phyloP scores from a whole-genome alignment of 2,888 invertebrate genomes.

The Morpho deidamia region DNA sequence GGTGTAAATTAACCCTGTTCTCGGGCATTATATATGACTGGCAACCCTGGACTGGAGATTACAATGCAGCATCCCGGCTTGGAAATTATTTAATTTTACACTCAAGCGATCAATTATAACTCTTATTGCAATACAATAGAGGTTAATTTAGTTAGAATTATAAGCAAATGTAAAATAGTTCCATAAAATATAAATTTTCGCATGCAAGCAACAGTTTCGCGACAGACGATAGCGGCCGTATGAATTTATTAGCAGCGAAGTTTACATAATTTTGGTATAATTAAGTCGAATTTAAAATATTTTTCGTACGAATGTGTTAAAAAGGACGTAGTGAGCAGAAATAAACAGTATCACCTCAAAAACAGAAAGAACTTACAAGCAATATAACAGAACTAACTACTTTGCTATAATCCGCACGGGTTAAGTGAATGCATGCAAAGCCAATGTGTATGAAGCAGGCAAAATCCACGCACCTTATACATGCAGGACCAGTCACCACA shows the following conservation, averaged over 20 bases:
- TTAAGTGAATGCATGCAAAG: too few relatives aligned
- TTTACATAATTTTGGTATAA: background rate
- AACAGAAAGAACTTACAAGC: too few relatives aligned
- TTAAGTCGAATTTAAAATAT: too few relatives aligned
- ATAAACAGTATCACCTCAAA: too few relatives aligned
- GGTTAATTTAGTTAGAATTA: background rate
- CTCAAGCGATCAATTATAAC: background rate
- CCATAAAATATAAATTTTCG: slow-evolving; percentile 2
- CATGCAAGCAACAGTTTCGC: slow-evolving; percentile 4
- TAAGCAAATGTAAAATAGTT: background rate
- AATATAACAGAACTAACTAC: too few relatives aligned
- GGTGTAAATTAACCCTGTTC: background rate
- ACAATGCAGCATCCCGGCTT: slow-evolving; percentile 6
- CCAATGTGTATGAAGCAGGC: too few relatives aligned
- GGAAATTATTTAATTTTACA: background rate
- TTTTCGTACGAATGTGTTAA: too few relatives aligned
- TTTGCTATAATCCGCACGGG: too few relatives aligned
- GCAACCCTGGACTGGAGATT: background rate
- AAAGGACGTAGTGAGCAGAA: too few relatives aligned
- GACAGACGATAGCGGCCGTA: background rate
- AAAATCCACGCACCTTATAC: too few relatives aligned
- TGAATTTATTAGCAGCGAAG: background rate
- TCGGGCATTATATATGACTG: background rate
- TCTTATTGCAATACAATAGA: background rate
- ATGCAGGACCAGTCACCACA: too few relatives aligned